Evolutionary conservation across 2,113 vertebrate species (phyloP).

Genomic region (Syrmaticus mikado): DNA sequence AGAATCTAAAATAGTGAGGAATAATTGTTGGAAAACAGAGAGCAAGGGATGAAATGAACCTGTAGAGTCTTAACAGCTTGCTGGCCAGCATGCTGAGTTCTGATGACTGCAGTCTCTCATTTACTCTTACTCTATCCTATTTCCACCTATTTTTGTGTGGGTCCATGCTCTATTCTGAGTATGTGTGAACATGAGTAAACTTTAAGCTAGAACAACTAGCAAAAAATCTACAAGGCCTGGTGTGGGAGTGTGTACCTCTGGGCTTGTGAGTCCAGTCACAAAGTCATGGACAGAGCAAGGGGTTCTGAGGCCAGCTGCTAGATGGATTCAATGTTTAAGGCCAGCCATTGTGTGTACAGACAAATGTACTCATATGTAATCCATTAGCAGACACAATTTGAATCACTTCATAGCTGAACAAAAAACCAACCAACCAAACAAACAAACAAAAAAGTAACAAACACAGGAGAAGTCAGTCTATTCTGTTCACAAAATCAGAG

Average conservation of each 20-base stretch:
- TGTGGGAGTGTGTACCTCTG: background rate
- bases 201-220: background rate
- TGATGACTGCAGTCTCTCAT: background rate
- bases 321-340: background rate
- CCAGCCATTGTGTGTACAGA: background rate
- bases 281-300: background rate
- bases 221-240: background rate
- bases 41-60: background rate
- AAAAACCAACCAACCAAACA: background rate
- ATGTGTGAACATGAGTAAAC: background rate
- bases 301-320: background rate
- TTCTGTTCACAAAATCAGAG: background rate
- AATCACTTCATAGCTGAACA: background rate
- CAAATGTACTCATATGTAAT: background rate
- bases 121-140: background rate
- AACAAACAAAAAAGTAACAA: background rate
- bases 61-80: background rate
- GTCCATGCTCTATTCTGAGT: background rate
- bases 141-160: background rate
- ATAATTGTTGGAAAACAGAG: background rate
- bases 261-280: background rate
- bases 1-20: background rate
- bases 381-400: background rate
- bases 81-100: background rate
- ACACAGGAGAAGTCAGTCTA: too few relatives aligned